Evolutionary conservation across 1,140 invertebrate genomes (phyloP).

Genomic region (Drosophila arizonae): DNA sequence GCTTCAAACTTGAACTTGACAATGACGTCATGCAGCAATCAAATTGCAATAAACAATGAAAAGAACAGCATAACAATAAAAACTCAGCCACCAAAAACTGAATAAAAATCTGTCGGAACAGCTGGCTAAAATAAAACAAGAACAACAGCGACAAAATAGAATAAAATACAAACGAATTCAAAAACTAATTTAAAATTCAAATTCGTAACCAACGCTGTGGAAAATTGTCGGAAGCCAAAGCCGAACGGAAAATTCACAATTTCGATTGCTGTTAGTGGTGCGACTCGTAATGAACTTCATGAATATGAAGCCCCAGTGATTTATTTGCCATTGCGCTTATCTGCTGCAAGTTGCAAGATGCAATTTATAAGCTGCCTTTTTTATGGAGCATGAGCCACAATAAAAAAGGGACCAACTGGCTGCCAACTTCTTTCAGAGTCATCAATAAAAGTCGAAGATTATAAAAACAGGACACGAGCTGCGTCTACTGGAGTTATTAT

Average conservation of each 20-base stretch:
- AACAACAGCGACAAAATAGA: not conserved
- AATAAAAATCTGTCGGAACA: constrained; percentile 48
- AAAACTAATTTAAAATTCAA: constrained; percentile 63
- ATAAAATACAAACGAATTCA: constrained; percentile 13
- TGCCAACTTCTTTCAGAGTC: constrained; percentile 31
- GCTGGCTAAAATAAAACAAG: constrained; percentile 30
- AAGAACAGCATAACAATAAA: constrained; percentile 61
- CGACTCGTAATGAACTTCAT: constrained; percentile 40
- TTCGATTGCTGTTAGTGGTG: constrained; percentile 30
- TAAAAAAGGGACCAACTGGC: constrained; percentile 19
- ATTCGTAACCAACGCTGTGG: constrained; percentile 41
- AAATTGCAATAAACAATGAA: constrained; percentile 68
- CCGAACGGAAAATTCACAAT: constrained; percentile 20
- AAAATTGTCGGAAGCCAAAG: constrained; percentile 12
- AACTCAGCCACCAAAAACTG: constrained; percentile 60
- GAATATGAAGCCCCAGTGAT: constrained; percentile 37
- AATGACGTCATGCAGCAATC: constrained; percentile 64
- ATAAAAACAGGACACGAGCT: constrained; percentile 27
- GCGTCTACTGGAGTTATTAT: not conserved
- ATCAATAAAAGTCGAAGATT: constrained; percentile 45
- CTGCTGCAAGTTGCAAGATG: constrained; percentile 8
- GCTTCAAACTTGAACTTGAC: constrained; percentile 70
- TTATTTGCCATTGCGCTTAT: constrained; percentile 45
- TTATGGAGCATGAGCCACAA: not conserved
- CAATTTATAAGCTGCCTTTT: not conserved